Evolutionary conservation across 2,888 invertebrate genomes (phyloP).

Genomic region (Odontocolon sp.): DNA sequence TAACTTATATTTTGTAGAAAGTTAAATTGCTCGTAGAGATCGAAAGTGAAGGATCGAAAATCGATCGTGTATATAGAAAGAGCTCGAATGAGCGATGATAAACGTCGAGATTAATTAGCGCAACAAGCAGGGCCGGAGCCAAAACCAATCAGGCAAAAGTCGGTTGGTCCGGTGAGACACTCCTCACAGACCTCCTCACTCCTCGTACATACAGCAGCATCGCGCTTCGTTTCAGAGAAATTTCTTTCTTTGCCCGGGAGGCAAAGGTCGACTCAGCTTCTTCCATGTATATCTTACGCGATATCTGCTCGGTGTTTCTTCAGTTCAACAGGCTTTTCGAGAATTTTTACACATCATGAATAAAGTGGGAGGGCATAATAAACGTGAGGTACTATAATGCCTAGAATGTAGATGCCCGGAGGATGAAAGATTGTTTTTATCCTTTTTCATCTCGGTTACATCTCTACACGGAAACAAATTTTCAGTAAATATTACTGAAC

Average conservation of each 20-base stretch:
- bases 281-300: slow-evolving; percentile 5
- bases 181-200: neutral
- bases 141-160: neutral
- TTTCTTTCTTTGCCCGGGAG: slow-evolving; percentile 8
- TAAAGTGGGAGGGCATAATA: neutral
- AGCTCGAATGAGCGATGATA: neutral
- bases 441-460: neutral
- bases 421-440: neutral
- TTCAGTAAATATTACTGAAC: neutral
- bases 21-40: slow-evolving; percentile 8
- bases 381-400: neutral
- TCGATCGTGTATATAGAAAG: slow-evolving; percentile 7
- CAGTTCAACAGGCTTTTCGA: neutral
- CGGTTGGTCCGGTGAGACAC: neutral
- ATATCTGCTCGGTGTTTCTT: slow-evolving; percentile 3
- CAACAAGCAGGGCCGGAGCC: neutral
- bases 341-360: neutral
- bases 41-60: slow-evolving; percentile 19
- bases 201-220: neutral
- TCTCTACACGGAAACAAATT: no score
- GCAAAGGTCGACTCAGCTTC: slow-evolving; percentile 9
- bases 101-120: slow-evolving; percentile 22
- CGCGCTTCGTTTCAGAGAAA: slow-evolving; percentile 1
- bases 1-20: slow-evolving; percentile 23
- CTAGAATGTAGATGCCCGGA: neutral